Conservation (phyloP, 2,113 vertebrate genomes). For the Arothron firmamentum region DNA sequence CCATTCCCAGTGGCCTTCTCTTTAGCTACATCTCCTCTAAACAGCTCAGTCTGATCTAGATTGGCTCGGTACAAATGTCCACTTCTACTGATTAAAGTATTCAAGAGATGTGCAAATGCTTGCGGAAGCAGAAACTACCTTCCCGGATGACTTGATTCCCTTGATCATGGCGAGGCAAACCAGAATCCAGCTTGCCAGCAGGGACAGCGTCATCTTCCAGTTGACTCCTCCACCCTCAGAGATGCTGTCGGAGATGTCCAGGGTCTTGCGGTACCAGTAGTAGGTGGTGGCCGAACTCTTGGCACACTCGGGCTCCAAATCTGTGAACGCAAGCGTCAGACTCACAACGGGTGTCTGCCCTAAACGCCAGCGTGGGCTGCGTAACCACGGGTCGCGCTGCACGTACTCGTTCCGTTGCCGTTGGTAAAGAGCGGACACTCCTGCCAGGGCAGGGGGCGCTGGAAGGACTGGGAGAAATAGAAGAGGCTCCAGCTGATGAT, state of each 20-base stretch:
- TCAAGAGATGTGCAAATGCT: too few relatives aligned
- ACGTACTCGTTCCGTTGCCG: too few relatives aligned
- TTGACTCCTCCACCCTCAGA: conserved; percentile 91
- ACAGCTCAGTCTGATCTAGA: not conserved
- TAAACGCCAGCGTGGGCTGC: not conserved
- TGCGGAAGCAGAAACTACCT: conserved; percentile 69
- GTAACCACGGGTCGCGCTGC: too few relatives aligned
- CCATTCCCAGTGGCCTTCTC: too few relatives aligned
- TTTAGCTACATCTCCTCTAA: too few relatives aligned
- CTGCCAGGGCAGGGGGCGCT: conserved; percentile 93
- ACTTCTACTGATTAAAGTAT: too few relatives aligned
- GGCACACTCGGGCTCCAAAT: conserved; percentile 91
- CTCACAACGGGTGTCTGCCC: not conserved
- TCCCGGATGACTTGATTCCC: conserved; percentile 97
- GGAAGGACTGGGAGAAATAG: conserved; percentile 98
- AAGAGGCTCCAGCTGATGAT: conserved; percentile 98
- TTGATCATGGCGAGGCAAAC: conserved; percentile 98
- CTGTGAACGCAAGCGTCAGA: conserved; percentile 60
- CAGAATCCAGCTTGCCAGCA: conserved; percentile 89
- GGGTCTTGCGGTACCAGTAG: conserved; percentile 93
- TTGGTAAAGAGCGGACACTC: conserved; percentile 93
- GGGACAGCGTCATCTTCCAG: conserved; percentile 93
- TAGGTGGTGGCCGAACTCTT: conserved; percentile 96
- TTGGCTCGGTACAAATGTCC: not conserved
- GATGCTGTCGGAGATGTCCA: conserved; percentile 91